Percentiles rank a stretch among this genome's conserved stretches.
These are phyloP conservation scores for Achlya flavicornis DNA, from an alignment of 2,888 invertebrate species.

Conservation along the genomic window DNA sequence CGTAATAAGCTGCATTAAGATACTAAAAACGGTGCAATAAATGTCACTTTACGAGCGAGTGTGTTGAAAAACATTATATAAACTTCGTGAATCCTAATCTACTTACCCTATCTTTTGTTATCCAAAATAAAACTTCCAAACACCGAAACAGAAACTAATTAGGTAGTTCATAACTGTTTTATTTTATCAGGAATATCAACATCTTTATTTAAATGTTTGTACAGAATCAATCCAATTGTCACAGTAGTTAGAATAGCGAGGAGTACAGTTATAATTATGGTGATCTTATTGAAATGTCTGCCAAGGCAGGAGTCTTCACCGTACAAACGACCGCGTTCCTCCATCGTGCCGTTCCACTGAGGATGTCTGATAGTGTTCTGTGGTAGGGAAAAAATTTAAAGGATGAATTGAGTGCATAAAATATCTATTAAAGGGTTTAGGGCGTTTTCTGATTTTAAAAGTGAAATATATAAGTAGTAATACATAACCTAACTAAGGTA, in stretches of 20 bases:
- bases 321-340: background rate
- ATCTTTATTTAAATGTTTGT: background rate
- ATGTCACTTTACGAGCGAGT: no score
- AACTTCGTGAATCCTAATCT: no score
- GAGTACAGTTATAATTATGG: background rate
- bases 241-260: background rate
- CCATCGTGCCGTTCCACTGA: background rate
- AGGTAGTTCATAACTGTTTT: background rate
- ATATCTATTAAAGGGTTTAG: no score
- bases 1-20: no score
- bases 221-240: background rate
- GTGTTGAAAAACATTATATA: no score
- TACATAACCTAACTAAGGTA: no score
- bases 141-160: background rate
- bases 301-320: slow-evolving; percentile 7
- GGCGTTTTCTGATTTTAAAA: no score
- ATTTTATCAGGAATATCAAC: background rate
- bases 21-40: no score
- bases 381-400: background rate
- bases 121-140: background rate
- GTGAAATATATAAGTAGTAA: no score
- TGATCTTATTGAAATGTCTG: background rate
- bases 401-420: background rate
- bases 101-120: no score
- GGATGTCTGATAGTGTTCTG: background rate